These are phyloP conservation scores for Drosophila tani DNA, from an alignment of 1,140 invertebrate genomes.

Conservation along the genomic window DNA sequence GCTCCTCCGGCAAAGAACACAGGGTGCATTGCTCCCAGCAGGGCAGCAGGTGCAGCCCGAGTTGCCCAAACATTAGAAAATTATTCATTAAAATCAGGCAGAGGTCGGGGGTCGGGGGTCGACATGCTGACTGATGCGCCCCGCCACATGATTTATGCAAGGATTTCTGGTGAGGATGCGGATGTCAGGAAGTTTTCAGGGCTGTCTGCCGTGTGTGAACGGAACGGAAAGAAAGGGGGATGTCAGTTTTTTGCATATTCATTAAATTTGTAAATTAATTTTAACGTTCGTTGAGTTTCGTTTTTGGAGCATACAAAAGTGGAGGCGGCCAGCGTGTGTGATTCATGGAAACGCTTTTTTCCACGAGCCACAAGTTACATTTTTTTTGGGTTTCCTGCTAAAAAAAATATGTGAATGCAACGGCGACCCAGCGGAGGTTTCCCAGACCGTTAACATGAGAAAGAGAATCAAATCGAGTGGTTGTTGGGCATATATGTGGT, in stretches of 20 bases:
- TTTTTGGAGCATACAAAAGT: conserved; percentile 69
- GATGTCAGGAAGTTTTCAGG: conserved; percentile 45
- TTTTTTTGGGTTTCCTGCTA: conserved; percentile 16
- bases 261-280: conserved; percentile 80
- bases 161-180: conserved; percentile 29
- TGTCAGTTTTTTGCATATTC: conserved; percentile 56
- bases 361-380: background rate
- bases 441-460: conserved; percentile 24
- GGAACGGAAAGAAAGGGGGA: conserved; percentile 12
- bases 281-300: conserved; percentile 74
- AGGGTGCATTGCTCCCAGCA: conserved; percentile 26
- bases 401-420: conserved; percentile 25
- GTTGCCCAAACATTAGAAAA: conserved; percentile 65
- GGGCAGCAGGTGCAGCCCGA: conserved; percentile 21
- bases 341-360: conserved; percentile 57
- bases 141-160: conserved; percentile 63
- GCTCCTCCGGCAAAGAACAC: background rate
- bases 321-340: conserved; percentile 39
- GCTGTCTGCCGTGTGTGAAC: conserved; percentile 58
- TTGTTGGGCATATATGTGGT: background rate
- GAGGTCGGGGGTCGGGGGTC: conserved; percentile 31
- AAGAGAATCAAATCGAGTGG: conserved; percentile 32
- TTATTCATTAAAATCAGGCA: conserved; percentile 72
- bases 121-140: conserved; percentile 64
- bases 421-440: background rate